phyloP scores from a whole-genome alignment of 2,888 invertebrate species.

The Plebejus argus region DNA sequence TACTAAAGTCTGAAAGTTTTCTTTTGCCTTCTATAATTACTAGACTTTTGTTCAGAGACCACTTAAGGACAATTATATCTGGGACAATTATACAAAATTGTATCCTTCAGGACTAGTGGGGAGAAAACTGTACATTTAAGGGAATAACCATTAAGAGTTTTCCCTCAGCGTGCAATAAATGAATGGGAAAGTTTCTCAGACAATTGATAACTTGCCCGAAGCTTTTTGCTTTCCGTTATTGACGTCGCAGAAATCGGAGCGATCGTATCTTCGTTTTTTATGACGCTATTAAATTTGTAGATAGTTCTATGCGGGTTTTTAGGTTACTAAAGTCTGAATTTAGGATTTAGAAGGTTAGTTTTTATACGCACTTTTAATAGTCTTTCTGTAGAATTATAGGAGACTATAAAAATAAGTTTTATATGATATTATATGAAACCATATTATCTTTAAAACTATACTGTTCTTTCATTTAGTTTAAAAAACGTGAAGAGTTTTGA shows the following conservation, averaged over 20 bases:
- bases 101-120: conserved; percentile 30
- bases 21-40: not conserved
- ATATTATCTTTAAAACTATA: too few species aligned
- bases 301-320: conserved; percentile 9
- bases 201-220: conserved; percentile 71
- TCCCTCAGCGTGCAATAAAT: conserved; percentile 70
- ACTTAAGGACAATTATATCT: not conserved
- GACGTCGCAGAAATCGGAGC: conserved; percentile 56
- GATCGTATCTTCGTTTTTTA: conserved; percentile 52
- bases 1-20: not conserved
- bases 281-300: conserved; percentile 45
- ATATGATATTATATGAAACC: too few species aligned
- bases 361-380: not conserved
- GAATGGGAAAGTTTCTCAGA: conserved; percentile 67
- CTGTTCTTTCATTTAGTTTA: too few species aligned
- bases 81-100: conserved; percentile 27
- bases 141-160: conserved; percentile 69
- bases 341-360: not conserved
- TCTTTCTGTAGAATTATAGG: too few species aligned
- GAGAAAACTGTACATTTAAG: conserved; percentile 39
- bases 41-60: not conserved
- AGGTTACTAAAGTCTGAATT: not conserved
- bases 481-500: too few species aligned
- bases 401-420: too few species aligned
- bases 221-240: conserved; percentile 72